Conservation (phyloP, 2,888 invertebrate species). For the Aromia moschata region DNA sequence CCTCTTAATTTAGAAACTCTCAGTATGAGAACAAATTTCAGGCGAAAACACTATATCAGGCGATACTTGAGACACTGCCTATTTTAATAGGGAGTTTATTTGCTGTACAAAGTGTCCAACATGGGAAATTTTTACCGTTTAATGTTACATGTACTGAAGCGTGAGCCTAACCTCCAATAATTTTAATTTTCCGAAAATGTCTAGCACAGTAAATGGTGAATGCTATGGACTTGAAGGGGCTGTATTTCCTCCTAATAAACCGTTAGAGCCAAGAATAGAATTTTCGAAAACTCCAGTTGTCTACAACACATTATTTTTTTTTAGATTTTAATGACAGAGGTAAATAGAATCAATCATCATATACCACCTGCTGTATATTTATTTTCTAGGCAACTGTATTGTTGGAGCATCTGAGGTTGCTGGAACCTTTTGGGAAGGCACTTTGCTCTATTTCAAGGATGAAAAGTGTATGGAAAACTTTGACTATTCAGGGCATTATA, state of each 20-base stretch:
- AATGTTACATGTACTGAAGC: too few relatives aligned
- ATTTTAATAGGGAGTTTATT: too few relatives aligned
- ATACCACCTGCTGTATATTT: slow-evolving; percentile 1
- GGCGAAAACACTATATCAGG: too few relatives aligned
- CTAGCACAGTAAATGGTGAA: slow-evolving; percentile 7
- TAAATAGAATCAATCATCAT: slow-evolving; percentile 30
- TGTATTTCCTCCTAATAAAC: slow-evolving; percentile 57
- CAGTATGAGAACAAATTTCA: too few relatives aligned
- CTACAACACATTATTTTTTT: slow-evolving; percentile 53
- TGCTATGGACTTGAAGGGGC: slow-evolving; percentile 12
- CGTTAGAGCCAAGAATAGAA: slow-evolving; percentile 49
- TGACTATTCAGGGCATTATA: slow-evolving; percentile 56
- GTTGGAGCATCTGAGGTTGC: slow-evolving; percentile 69
- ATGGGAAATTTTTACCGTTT: too few relatives aligned
- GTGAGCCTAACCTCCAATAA: slow-evolving; percentile 9
- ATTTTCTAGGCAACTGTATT: slow-evolving; percentile 63
- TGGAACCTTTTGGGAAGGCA: slow-evolving; percentile 71
- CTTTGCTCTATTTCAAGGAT: slow-evolving; percentile 66
- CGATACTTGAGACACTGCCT: too few relatives aligned
- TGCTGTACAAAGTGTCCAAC: too few relatives aligned
- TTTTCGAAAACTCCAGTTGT: slow-evolving; percentile 51
- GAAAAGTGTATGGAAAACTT: slow-evolving; percentile 59
- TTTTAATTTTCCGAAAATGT: slow-evolving; percentile 12
- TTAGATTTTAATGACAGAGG: slow-evolving; percentile 55
- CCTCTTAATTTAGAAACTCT: too few relatives aligned